phyloP scores from a whole-genome alignment of 2,797 vertebrate genomes.

The Chelmon rostratus region DNA sequence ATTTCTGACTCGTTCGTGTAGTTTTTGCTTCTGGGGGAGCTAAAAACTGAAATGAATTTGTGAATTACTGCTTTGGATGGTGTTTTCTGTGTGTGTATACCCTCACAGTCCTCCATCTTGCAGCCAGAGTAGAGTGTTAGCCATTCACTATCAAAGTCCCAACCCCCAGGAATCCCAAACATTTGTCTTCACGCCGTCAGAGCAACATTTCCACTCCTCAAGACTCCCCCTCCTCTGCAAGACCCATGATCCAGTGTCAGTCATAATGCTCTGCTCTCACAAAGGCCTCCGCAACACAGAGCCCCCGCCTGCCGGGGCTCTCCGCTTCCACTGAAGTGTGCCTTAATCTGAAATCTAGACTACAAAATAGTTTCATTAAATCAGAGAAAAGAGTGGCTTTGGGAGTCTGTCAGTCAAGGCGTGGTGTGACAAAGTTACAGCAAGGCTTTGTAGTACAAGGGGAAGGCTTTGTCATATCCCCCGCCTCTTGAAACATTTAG shows the following conservation, averaged over 20 bases:
- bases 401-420: conserved; percentile 19
- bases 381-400: conserved; percentile 4
- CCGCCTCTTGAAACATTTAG: conserved; percentile 71
- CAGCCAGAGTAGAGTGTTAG: conserved; percentile 2
- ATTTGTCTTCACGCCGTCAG: conserved; percentile 42
- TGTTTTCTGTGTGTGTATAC: not conserved
- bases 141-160: conserved; percentile 30
- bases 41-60: conserved; percentile 9
- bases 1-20: not conserved
- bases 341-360: conserved; percentile 37
- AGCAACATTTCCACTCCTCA: conserved; percentile 29
- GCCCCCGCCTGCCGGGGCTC: not conserved
- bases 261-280: conserved; percentile 7
- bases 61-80: conserved; percentile 7
- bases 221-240: conserved; percentile 26
- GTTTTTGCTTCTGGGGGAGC: not conserved
- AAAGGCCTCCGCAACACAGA: not conserved
- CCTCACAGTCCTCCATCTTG: not conserved
- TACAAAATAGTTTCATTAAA: conserved; percentile 37
- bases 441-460: conserved; percentile 54
- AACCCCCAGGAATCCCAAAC: conserved; percentile 51
- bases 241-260: conserved; percentile 27
- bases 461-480: conserved; percentile 44
- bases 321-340: conserved; percentile 8
- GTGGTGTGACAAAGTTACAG: conserved; percentile 39